Conservation (phyloP, 2,797 vertebrate species). For the Phoebastria nigripes region DNA sequence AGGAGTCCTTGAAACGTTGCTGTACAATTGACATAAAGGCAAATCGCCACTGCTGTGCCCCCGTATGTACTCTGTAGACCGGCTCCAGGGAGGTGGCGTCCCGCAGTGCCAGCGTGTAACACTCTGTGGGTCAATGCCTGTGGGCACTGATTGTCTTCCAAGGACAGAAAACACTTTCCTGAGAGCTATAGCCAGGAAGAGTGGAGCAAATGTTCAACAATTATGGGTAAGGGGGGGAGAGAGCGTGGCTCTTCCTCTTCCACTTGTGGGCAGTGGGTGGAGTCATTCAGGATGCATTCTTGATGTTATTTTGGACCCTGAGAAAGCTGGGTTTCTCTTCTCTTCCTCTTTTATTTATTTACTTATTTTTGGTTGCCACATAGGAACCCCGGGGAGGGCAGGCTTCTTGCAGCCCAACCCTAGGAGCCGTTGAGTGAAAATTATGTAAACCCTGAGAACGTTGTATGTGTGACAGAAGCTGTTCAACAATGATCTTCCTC, state of each 20-base stretch:
- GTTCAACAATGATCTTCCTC: slow-evolving; percentile 45
- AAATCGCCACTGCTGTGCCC: background rate
- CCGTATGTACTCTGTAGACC: fast-evolving
- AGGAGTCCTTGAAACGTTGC: background rate
- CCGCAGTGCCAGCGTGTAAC: fast-evolving
- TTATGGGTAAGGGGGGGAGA: background rate
- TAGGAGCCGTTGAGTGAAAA: slow-evolving; percentile 39
- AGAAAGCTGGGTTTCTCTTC: background rate
- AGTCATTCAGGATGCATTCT: background rate
- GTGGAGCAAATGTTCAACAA: background rate
- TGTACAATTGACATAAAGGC: background rate
- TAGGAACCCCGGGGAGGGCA: background rate
- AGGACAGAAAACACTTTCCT: background rate
- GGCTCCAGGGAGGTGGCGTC: background rate
- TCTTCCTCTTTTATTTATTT: slow-evolving; percentile 25
- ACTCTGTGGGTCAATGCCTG: background rate
- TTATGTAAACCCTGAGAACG: slow-evolving; percentile 22
- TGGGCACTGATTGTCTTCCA: background rate
- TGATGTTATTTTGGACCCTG: slow-evolving; percentile 6
- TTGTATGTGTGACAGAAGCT: slow-evolving; percentile 9
- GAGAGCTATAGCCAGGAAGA: background rate
- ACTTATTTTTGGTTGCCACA: slow-evolving; percentile 3
- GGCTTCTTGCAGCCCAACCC: background rate
- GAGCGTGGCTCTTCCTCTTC: background rate
- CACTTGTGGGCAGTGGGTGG: background rate